Evolutionary conservation across 2,113 vertebrate species (phyloP), one percentile per base, ranked within the genome.

Genomic region (Haplochromis burtoni): DNA sequence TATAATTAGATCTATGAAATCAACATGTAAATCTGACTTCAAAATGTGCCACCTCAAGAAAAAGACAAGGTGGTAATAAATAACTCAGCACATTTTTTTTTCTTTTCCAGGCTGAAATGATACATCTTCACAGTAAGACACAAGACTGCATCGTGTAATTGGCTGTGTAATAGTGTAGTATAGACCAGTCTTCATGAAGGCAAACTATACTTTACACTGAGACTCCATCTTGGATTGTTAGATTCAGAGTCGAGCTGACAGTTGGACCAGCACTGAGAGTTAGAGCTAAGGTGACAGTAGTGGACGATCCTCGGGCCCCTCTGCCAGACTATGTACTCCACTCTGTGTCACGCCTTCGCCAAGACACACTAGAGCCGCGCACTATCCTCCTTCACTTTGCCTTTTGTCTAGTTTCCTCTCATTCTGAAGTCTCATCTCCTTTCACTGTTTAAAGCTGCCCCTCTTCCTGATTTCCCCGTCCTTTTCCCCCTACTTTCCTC

Each of bases 211-310:
- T 91, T 86, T 53, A 85, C 82, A 87, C 90, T 87, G 82, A 57
- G 87, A 89, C 91, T 88, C 78, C 86, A 88, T 87, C 63, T 86
- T 88, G 86, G 88, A 87, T 73, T n/a, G 84, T 85, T 88, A 68
- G 93, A 95, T 87, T 91, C 78, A 93, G 89, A 95, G 87, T 57
- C n/a, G 84, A 90, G 82, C 63, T 89, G 95, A 95, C 94, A 95
- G 87, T 85, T 47, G 86, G 86, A 92, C 90, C 89, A 90, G 93
- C 86, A 81, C 63, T 35, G 83, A 92, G 92, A 94, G 40, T 90
- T 82, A 90, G 90, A 96, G 89, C 82, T 80, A 89, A 94, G 94
- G 94, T 94, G 94, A 95, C 94, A 95, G 91, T 85, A 59, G 86
- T 91, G 79, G 84, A 91, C 85, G 82, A 91, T 95, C 94, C 94